phyloP scores from a whole-genome alignment of 1,140 invertebrate species.

The Hylyphantes graminicola region DNA sequence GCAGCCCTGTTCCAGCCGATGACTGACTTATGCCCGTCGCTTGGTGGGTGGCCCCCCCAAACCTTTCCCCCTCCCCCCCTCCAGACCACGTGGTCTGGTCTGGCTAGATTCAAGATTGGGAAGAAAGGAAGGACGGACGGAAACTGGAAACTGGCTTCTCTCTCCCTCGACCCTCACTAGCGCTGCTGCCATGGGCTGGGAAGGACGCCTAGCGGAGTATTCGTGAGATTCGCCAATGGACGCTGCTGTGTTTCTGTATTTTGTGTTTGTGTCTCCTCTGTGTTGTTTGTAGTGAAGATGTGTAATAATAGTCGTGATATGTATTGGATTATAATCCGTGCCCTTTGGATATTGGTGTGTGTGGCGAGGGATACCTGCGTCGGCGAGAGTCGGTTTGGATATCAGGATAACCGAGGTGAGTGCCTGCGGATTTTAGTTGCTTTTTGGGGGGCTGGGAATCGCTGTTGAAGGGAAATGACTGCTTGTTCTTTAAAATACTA shows the following conservation, averaged over 20 bases:
- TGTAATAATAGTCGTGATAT: neutral
- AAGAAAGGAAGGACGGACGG: neutral
- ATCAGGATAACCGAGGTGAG: conserved; percentile 35
- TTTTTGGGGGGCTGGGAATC: neutral
- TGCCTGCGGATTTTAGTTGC: neutral
- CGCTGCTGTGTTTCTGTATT: neutral
- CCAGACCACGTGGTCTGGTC: neutral
- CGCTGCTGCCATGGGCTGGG: neutral
- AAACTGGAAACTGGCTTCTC: neutral
- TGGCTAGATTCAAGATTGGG: neutral
- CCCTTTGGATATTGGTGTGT: conserved; percentile 35
- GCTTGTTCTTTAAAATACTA: no score
- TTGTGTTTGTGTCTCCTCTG: conserved; percentile 7
- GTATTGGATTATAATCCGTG: neutral
- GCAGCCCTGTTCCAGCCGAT: conserved; percentile 3
- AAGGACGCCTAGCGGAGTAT: no score
- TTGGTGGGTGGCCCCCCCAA: conserved; percentile 40
- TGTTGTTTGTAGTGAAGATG: conserved; percentile 4
- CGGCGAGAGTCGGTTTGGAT: conserved; percentile 32
- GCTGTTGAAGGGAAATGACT: neutral
- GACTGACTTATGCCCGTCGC: conserved; percentile 28
- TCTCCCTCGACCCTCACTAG: neutral
- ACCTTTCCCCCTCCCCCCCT: no score
- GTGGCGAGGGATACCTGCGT: neutral
- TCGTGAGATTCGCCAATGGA: neutral